Conservation (phyloP, 1,140 invertebrate species). For the Drosophila ercepeae region DNA sequence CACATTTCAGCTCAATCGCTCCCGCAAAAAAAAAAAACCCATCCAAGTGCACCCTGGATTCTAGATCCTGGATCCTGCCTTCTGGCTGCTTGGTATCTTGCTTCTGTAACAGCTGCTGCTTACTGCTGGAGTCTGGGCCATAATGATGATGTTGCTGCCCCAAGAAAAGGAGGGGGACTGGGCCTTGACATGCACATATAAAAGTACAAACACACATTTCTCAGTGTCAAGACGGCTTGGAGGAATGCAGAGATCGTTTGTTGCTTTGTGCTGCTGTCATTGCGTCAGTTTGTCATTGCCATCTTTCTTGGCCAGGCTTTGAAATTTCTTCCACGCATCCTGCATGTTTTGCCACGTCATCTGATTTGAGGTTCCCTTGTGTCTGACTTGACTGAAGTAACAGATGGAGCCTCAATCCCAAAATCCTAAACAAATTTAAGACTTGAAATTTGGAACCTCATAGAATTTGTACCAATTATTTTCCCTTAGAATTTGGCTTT, state of each 20-base stretch:
- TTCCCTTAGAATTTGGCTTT: not conserved
- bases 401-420: constrained; percentile 9
- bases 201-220: constrained; percentile 32
- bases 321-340: constrained; percentile 16
- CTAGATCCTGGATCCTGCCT: constrained; percentile 14
- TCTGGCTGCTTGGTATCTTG: constrained; percentile 10
- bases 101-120: constrained; percentile 21
- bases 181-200: constrained; percentile 25
- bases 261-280: constrained; percentile 32
- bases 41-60: constrained; percentile 3
- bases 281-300: constrained; percentile 21
- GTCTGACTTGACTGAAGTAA: constrained; percentile 14
- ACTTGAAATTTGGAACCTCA: not conserved
- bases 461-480: not conserved
- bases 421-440: not conserved
- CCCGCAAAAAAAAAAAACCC: constrained; percentile 10
- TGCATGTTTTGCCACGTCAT: constrained; percentile 27
- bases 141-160: constrained; percentile 59
- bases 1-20: constrained; percentile 41
- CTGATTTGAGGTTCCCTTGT: constrained; percentile 33
- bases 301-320: constrained; percentile 9
- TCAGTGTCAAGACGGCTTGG: constrained; percentile 37
- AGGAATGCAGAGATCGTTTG: constrained; percentile 37
- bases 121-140: constrained; percentile 12
- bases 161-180: constrained; percentile 1